phyloP scores from a whole-genome alignment of 1,140 invertebrate species.

The Eupristina koningsbergeri region DNA sequence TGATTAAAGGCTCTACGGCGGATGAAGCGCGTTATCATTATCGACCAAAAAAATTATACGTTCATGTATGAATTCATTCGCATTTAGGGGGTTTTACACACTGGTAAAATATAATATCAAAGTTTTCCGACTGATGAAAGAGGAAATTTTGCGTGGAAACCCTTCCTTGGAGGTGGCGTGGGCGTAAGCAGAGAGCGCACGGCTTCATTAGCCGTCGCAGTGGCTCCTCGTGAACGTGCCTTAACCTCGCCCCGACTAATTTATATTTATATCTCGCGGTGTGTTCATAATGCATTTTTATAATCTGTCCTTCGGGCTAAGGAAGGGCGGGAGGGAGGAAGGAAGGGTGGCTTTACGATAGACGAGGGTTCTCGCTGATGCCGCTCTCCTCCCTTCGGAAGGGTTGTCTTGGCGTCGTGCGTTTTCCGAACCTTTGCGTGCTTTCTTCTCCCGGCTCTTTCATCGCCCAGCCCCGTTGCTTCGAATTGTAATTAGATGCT shows the following conservation, averaged over 20 bases:
- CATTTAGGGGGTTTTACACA: conserved; percentile 27
- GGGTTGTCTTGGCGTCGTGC: conserved; percentile 29
- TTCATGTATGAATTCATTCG: conserved; percentile 6
- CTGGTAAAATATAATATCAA: conserved; percentile 39
- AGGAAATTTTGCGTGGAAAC: not conserved
- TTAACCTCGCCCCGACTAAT: conserved; percentile 52
- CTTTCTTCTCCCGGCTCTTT: not conserved
- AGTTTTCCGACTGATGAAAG: conserved; percentile 30
- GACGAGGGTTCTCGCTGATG: conserved; percentile 28
- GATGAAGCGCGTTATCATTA: conserved; percentile 14
- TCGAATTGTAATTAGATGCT: not conserved
- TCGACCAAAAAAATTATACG: not conserved
- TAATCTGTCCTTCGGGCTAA: conserved; percentile 55
- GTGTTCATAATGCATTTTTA: conserved; percentile 57
- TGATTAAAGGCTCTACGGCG: not conserved
- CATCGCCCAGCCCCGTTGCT: not conserved
- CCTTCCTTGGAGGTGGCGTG: conserved; percentile 37
- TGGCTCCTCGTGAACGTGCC: conserved; percentile 50
- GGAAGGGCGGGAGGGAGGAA: too few species aligned
- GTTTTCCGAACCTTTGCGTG: not conserved
- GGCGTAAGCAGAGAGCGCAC: not conserved
- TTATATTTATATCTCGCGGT: conserved; percentile 57
- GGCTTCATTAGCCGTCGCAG: conserved; percentile 50
- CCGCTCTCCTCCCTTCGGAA: not conserved
- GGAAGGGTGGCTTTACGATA: conserved; percentile 49